phyloP scores from a whole-genome alignment of 2,888 invertebrate genomes.

The Heliconius ethilla region DNA sequence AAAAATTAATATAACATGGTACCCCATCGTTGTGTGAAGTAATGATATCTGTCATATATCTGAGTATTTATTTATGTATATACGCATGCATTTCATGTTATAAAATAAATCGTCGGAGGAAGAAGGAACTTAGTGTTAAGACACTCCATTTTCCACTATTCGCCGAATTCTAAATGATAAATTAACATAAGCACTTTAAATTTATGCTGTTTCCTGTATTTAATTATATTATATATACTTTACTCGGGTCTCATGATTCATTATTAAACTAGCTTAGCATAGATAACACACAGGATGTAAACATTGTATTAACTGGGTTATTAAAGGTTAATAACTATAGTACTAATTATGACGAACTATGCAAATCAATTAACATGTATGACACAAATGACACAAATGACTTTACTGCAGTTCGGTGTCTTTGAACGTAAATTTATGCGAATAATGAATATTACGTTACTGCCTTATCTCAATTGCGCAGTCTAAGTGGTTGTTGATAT shows the following conservation, averaged over 20 bases:
- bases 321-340: background rate
- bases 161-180: background rate
- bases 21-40: background rate
- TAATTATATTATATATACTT: background rate
- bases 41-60: background rate
- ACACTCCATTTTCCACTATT: too few species aligned
- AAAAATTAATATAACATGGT: background rate
- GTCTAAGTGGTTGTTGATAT: background rate
- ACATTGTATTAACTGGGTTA: slow-evolving; percentile 25
- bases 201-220: background rate
- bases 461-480: slow-evolving; percentile 10
- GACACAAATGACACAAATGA: slow-evolving; percentile 15
- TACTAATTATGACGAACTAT: slow-evolving; percentile 6
- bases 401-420: slow-evolving; percentile 12
- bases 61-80: background rate
- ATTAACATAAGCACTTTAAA: background rate
- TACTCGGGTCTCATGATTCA: background rate
- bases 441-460: background rate
- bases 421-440: slow-evolving; percentile 13
- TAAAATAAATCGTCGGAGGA: too few species aligned
- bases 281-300: slow-evolving; percentile 16
- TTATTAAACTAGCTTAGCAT: slow-evolving; percentile 9
- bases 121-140: too few species aligned
- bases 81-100: too few species aligned
- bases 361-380: slow-evolving; percentile 8